Evolutionary conservation across 2,888 invertebrate genomes (phyloP).

Genomic region (Trichogramma dendrolimi): DNA sequence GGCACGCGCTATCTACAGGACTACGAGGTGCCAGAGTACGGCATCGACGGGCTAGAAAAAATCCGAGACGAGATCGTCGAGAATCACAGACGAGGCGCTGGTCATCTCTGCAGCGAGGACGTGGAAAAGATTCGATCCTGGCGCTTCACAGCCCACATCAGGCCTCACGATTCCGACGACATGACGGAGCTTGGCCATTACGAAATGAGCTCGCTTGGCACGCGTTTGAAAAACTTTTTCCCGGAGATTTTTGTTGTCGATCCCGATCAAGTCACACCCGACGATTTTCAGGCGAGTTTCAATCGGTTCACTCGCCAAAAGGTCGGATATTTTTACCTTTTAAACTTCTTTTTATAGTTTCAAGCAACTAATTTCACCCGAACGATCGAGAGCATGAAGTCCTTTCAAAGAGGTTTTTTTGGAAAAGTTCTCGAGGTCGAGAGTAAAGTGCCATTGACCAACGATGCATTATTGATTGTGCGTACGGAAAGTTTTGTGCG

Average conservation of each 20-base stretch:
- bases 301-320: too few species aligned
- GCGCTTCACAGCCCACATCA: constrained; percentile 63
- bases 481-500: constrained; percentile 25
- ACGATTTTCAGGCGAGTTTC: constrained; percentile 34
- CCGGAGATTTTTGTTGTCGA: constrained; percentile 56
- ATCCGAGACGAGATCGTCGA: constrained; percentile 60
- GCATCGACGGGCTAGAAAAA: constrained; percentile 56
- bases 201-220: constrained; percentile 63
- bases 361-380: constrained; percentile 56
- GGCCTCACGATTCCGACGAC: constrained; percentile 56
- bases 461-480: constrained; percentile 53
- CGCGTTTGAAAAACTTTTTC: constrained; percentile 62
- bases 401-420: constrained; percentile 65
- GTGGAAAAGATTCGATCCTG: constrained; percentile 61
- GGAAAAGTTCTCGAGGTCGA: constrained; percentile 43
- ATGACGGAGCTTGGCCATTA: constrained; percentile 60
- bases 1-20: constrained; percentile 66
- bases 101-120: constrained; percentile 61
- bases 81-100: constrained; percentile 59
- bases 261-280: constrained; percentile 37
- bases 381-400: constrained; percentile 59
- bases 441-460: background rate
- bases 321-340: too few species aligned
- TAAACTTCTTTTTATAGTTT: background rate
- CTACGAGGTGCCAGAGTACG: constrained; percentile 52